Evolutionary conservation across 2,888 invertebrate species (phyloP).

Genomic region (Ormyrus pomaceus): DNA sequence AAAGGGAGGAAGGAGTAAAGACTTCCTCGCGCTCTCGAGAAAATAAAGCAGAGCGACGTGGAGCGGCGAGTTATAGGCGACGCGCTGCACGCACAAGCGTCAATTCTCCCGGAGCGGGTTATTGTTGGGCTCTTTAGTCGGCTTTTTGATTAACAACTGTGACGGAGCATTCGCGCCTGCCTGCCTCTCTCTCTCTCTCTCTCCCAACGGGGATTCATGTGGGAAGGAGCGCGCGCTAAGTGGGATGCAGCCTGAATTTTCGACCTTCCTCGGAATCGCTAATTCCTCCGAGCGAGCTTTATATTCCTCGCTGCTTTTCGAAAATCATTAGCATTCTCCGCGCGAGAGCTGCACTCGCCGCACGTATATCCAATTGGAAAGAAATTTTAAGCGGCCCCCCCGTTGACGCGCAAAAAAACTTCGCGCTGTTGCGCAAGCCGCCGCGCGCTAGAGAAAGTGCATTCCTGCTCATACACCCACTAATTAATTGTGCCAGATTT

Average conservation of each 20-base stretch:
- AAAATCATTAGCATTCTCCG: too few species aligned
- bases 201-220: background rate
- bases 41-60: background rate
- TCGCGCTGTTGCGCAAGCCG: too few species aligned
- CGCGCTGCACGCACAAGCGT: conserved; percentile 17
- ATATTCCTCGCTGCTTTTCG: background rate
- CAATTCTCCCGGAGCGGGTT: conserved; percentile 23
- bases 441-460: too few species aligned
- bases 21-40: background rate
- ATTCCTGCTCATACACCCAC: too few species aligned
- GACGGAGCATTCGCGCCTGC: background rate
- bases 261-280: background rate
- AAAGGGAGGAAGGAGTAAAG: background rate
- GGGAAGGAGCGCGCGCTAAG: background rate
- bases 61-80: conserved; percentile 15
- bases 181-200: background rate
- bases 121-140: conserved; percentile 22
- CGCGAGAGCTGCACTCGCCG: too few species aligned
- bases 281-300: background rate
- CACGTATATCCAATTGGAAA: too few species aligned
- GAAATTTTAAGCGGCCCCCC: too few species aligned
- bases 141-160: background rate
- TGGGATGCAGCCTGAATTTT: conserved; percentile 19
- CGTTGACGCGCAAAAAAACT: too few species aligned
- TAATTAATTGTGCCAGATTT: too few species aligned